These are phyloP conservation scores for Hexactinellida sp. DNA, from an alignment of 37 sponge, comb jelly and placozoan species.

Conservation along the genomic window DNA sequence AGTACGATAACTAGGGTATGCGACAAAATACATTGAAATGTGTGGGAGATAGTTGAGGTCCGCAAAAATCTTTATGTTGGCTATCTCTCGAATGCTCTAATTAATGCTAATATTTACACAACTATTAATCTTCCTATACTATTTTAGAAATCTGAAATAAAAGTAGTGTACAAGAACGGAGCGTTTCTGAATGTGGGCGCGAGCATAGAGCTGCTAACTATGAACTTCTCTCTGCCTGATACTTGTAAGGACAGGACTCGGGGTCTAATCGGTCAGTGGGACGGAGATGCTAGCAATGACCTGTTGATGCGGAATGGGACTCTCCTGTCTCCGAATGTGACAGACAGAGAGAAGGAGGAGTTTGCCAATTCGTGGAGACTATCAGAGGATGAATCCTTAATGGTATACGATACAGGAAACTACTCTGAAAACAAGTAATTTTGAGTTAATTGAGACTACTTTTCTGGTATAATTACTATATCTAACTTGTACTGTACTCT, in stretches of 20 bases:
- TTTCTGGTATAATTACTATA: neutral
- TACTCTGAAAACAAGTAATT: neutral
- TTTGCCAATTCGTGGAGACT: slow-evolving; percentile 24
- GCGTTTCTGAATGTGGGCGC: neutral
- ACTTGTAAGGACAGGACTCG: neutral
- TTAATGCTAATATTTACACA: no score
- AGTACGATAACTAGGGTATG: no score
- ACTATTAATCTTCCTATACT: neutral
- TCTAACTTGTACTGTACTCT: neutral
- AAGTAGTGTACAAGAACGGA: neutral
- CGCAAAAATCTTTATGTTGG: no score
- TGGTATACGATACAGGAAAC: neutral
- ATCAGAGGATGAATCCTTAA: neutral
- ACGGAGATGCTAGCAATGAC: slow-evolving; percentile 44
- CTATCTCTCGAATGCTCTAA: no score
- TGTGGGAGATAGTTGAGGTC: no score
- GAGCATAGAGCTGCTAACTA: neutral
- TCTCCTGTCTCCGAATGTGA: slow-evolving; percentile 20
- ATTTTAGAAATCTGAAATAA: neutral
- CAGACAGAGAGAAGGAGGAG: slow-evolving; percentile 41
- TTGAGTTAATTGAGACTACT: no score
- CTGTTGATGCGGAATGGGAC: slow-evolving; percentile 42
- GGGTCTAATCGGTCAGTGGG: slow-evolving; percentile 58
- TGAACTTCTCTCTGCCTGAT: neutral
- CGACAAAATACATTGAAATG: no score